phyloP scores from a whole-genome alignment of 2,888 invertebrate genomes.

The Plebejus argus region DNA sequence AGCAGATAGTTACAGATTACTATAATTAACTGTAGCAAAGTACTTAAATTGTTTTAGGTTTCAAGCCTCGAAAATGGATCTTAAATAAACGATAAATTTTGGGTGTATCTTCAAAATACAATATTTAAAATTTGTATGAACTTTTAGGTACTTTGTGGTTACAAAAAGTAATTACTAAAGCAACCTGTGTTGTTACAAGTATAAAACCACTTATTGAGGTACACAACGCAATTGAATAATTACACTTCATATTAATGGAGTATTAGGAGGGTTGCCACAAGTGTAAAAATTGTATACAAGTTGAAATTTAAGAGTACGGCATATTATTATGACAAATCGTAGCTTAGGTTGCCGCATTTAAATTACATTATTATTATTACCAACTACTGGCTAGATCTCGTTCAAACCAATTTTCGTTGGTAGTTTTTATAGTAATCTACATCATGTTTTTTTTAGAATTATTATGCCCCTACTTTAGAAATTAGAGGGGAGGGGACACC shows the following conservation, averaged over 20 bases:
- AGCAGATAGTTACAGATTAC: not conserved
- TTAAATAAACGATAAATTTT: not conserved
- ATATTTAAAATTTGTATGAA: not conserved
- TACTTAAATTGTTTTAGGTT: not conserved
- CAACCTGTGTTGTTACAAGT: not conserved
- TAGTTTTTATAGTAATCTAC: too few species aligned
- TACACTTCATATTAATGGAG: slow-evolving; percentile 3
- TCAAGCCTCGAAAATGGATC: not conserved
- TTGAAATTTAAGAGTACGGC: not conserved
- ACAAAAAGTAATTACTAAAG: not conserved
- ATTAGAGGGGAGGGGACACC: too few species aligned
- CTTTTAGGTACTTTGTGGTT: not conserved
- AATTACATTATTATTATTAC: too few species aligned
- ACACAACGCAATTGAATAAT: slow-evolving; percentile 21
- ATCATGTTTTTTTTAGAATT: too few species aligned
- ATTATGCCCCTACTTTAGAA: too few species aligned
- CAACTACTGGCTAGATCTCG: too few species aligned
- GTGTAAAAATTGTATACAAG: not conserved
- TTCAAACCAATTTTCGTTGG: too few species aligned
- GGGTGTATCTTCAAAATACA: not conserved
- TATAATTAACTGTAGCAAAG: not conserved
- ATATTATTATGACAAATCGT: too few species aligned
- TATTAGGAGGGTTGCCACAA: not conserved
- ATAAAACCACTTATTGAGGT: slow-evolving; percentile 10
- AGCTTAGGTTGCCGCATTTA: too few species aligned